phyloP scores from a whole-genome alignment of 2,797 vertebrate genomes.

The Psittacula echo region DNA sequence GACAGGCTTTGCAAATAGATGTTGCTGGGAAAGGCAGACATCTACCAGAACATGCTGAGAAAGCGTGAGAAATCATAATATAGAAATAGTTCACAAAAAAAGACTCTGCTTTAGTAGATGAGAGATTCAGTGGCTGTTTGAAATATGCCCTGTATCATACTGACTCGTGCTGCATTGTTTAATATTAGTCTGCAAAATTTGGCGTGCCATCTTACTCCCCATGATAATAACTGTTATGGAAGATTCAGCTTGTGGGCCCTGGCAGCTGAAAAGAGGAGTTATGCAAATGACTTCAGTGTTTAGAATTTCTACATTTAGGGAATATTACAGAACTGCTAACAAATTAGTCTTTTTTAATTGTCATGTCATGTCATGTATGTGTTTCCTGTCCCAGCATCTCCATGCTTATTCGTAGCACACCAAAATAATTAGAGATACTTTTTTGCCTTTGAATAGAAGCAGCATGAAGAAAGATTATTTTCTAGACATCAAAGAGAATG shows the following conservation, averaged over 20 bases:
- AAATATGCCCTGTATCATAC: neutral
- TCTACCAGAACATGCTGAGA: neutral
- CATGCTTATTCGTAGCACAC: constrained; percentile 22
- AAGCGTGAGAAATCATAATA: neutral
- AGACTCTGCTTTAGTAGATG: neutral
- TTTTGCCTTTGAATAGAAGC: neutral
- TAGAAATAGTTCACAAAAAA: neutral
- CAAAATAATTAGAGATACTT: neutral
- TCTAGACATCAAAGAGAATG: constrained; percentile 21
- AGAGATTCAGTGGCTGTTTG: neutral
- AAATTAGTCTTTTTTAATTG: constrained; percentile 71
- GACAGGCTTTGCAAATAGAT: neutral
- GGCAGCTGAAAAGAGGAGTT: constrained; percentile 41
- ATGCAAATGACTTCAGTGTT: constrained; percentile 69
- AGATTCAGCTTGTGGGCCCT: constrained; percentile 38
- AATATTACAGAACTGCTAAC: constrained; percentile 62
- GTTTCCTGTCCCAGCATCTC: constrained; percentile 51
- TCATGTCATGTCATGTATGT: constrained; percentile 60
- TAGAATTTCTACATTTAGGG: constrained; percentile 74
- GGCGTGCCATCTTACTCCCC: neutral
- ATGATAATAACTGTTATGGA: neutral
- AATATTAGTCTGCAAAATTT: neutral
- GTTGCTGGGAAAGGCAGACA: neutral
- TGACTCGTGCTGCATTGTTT: neutral
- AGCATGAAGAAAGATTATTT: constrained; percentile 1